phyloP scores from a whole-genome alignment of 2,113 vertebrate genomes.

The Terrapene triunguis region DNA sequence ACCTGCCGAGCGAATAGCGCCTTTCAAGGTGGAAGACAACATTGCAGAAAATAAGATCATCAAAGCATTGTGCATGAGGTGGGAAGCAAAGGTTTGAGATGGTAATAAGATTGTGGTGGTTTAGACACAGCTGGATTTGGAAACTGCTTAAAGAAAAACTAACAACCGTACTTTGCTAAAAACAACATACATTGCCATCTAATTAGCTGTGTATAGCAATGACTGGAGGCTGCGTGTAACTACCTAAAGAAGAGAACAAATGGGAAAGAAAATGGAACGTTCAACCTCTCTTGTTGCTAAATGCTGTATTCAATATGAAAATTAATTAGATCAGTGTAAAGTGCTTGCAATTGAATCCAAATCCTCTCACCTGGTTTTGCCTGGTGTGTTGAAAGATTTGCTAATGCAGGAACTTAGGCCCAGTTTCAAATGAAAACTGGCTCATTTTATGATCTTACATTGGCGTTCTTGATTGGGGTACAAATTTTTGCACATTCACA shows the following conservation, averaged over 20 bases:
- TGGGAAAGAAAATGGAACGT: fast-evolving
- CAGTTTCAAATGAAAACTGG: not conserved
- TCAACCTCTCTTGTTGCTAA: not conserved
- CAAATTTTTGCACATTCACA: not conserved
- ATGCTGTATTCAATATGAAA: not conserved
- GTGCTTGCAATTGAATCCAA: not conserved
- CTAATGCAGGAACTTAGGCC: not conserved
- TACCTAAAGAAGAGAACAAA: not conserved
- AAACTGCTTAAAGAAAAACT: not conserved
- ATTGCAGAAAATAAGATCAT: slow-evolving; percentile 35
- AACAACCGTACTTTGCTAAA: not conserved
- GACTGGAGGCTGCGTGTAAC: not conserved
- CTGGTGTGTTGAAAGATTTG: not conserved
- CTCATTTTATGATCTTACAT: not conserved
- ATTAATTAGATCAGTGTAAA: not conserved
- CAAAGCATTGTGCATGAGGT: slow-evolving; percentile 1
- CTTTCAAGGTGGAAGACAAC: slow-evolving; percentile 18
- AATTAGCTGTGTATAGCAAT: not conserved
- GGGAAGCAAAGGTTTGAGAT: slow-evolving; percentile 9
- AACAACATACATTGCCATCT: not conserved
- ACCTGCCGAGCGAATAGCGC: slow-evolving; percentile 40
- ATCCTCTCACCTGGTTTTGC: not conserved
- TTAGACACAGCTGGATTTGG: not conserved
- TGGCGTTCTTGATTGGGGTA: not conserved
- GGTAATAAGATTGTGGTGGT: not conserved